Evolutionary conservation across 2,888 invertebrate genomes (phyloP), one percentile per base, ranked within the genome.

Genomic region (Alsophila aescularia): DNA sequence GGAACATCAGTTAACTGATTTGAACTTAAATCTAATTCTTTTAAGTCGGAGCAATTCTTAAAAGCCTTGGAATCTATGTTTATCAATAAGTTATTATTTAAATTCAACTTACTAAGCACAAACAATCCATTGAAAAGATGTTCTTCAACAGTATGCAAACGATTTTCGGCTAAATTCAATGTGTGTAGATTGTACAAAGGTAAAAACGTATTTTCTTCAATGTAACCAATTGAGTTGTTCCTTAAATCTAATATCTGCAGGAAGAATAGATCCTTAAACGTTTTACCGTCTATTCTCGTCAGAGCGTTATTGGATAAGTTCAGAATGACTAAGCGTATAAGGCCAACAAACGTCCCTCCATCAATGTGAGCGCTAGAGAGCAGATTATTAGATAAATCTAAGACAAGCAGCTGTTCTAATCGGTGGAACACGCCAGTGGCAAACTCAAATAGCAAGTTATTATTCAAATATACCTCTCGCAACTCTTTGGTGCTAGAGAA

Each of bases 101-200:
- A 90, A 58, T 96, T 96, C 48, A 98, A 90, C 81, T 96, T 96
- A 73, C 95, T 96, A 44, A 97, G 91, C 40, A 97, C 96, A 87
- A 95, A 96, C 58, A 97, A 92, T 32, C 96, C 96, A 83, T 96
- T 96, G 83, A 97, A 96, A 62, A 96, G 93, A 72, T 95, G 94
- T 67, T 96, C 94, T 55, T 96, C 96, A 77, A 97, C 93, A 18
- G 95, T 95, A 80, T 96, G 96, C 53, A 98, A 92, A 50, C 96
- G 94, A 84, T 98, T 98, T 85, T 97, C 96, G 35, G 97, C 96
- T 71, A 98, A 90, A 83, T 97, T 98, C 56, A 98, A 89, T 1
- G 97, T 97, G 84, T 97, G 97, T 67, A 98, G 92, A 87, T 98
- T 97, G 87, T 97, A 96, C 52, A 98, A 92, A 8, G 97, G 96